phyloP scores from a whole-genome alignment of 92 coral and sea anemone genomes.

The Micromussa lordhowensis region DNA sequence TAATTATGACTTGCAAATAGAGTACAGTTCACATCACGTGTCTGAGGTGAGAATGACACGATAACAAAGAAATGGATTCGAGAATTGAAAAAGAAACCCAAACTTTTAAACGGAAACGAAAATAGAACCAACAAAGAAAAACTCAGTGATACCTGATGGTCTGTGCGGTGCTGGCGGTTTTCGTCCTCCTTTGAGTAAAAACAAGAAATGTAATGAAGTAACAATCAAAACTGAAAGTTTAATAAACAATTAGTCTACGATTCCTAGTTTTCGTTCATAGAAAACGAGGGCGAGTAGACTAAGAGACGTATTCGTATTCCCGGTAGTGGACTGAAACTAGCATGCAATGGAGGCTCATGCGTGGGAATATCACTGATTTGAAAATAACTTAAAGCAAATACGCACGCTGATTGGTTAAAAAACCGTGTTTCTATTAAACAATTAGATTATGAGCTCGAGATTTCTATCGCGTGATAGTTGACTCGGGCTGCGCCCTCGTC shows the following conservation, averaged over 20 bases:
- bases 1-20: neutral
- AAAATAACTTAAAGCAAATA: too few species aligned
- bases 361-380: too few species aligned
- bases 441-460: too few species aligned
- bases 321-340: too few species aligned
- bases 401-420: too few species aligned
- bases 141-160: slow-evolving; percentile 54
- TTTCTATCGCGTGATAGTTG: too few species aligned
- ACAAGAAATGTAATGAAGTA: neutral
- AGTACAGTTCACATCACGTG: neutral
- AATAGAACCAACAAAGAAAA: neutral
- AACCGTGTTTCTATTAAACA: too few species aligned
- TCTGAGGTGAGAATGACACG: neutral
- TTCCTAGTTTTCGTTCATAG: too few species aligned
- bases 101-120: neutral
- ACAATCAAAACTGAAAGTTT: neutral
- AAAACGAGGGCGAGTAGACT: too few species aligned
- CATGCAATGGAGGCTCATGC: too few species aligned
- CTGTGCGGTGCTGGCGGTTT: slow-evolving; percentile 63
- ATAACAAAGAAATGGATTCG: neutral
- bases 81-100: neutral
- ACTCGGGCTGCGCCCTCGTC: too few species aligned
- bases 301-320: too few species aligned
- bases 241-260: neutral
- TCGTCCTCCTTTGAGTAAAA: slow-evolving; percentile 14